Evolutionary conservation across 2,888 invertebrate species (phyloP), one percentile per base, ranked within the genome.

Genomic region (Drosophila macrothrix): DNA sequence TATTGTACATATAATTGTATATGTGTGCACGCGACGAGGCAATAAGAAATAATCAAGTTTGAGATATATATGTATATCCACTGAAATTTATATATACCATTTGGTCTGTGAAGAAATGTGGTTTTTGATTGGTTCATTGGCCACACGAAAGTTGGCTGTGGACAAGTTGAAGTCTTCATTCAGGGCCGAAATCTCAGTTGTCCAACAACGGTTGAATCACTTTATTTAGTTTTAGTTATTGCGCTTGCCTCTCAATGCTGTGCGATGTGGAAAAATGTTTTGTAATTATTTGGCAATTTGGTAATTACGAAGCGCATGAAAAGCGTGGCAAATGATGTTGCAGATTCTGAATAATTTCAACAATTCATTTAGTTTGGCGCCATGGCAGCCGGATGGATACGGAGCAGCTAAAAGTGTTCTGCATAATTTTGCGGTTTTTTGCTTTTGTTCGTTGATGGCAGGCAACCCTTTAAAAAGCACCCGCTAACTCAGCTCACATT

Each of bases 261-360:
- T 78, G 73, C 73, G 80, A 82, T 83, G 78, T 83, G 79, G 82
- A 80, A 90, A 90, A 88, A 84, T 84, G 80, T 76, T 77, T 81
- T 75, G 80, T 81, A 88, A 88, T 90, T 90, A 84, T 79, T 81
- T 80, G 82, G 78, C 81, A 79, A 46, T 46, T 70, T 78, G 82
- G 90, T 85, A 85, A 90, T 89, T 84, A 82, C 78, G 49, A 66
- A 65, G 56, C 52, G 33, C 82, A 81, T 73, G 73, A 73, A 76
- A 76, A 79, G 68, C 56, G 64, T 53, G 61, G 61, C 68, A 74
- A 87, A 87, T 84, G 62, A 78, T 84, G 69, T 60, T 43, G 82
- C 75, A 70, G 41, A 62, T 66, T 64, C 63, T 59, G 55, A 71
- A 65, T 61, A 84, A 68, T 78, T 84, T 71, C 33, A 69, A 65